Evolutionary conservation across 2,888 invertebrate genomes (phyloP), one percentile per base, ranked within the genome.

Genomic region (Teleogryllus oceanicus): DNA sequence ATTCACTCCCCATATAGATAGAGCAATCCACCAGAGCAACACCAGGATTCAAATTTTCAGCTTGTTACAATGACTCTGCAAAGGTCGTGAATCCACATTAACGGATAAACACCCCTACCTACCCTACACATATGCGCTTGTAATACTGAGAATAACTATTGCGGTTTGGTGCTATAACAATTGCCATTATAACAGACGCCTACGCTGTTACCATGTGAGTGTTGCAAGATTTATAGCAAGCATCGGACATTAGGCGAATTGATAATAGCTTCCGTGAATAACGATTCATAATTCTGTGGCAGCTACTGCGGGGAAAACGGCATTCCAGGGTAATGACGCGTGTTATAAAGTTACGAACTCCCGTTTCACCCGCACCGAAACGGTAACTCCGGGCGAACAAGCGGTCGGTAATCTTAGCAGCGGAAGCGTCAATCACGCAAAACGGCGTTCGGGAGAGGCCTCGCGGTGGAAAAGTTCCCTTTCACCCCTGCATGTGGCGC

Each of bases 91-190:
- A 62, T 62, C 13, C 62, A 62, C n/a, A 62, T 62, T 62, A 62
- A 62, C 62, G n/a, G 62, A 13, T 62, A 13, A 62, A 62, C 62
- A 62, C 16, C 62, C 16, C 62, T 62, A 18, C 13, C 16, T 62
- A 62, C 16, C 13, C 62, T 62, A 18, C n/a, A 62, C n/a, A 62
- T n/a, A n/a, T 11, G 16, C 5, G 62, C 62, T 62, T 18, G 13
- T 62, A 18, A 62, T 18, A n/a, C 62, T 13, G 62, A 62, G 62
- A 62, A 62, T 62, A 62, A 62, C 62, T 62, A 62, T 13, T 18
- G 62, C n/a, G 62, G 62, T 62, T 62, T 62, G 62, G n/a, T n/a
- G 62, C n/a, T n/a, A n/a, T 62, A 62, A 62, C 62, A 18, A n/a
- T 62, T 62, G 13, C 62, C 62, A 62, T 62, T 62, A 62, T 8